Percentiles rank a stretch among this genome's conserved stretches.
phyloP scores from a whole-genome alignment of 2,113 vertebrate species.

The Dicentrarchus labrax region DNA sequence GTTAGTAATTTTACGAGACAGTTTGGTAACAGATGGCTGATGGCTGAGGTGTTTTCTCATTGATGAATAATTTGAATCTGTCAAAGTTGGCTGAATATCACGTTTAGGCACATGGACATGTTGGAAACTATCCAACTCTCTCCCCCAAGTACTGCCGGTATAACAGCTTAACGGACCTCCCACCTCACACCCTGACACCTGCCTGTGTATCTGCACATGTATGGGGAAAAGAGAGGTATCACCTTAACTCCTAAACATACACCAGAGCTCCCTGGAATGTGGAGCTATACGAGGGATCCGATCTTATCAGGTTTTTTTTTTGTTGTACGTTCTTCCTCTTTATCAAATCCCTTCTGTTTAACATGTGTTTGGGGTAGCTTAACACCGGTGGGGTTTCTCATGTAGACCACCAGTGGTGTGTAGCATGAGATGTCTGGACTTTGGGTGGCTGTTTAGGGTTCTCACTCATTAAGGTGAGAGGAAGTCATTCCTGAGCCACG shows the following conservation, averaged over 20 bases:
- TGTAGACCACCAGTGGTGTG: conserved; percentile 27
- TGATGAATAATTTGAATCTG: not conserved
- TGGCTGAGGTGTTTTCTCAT: not conserved
- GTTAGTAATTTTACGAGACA: not conserved
- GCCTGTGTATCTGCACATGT: conserved; percentile 35
- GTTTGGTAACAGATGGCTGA: not conserved
- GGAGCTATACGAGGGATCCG: not conserved
- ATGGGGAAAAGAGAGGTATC: not conserved
- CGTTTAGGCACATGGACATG: not conserved
- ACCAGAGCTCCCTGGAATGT: conserved; percentile 58
- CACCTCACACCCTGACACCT: conserved; percentile 64
- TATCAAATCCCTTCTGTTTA: conserved; percentile 19
- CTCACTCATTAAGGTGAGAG: conserved; percentile 33
- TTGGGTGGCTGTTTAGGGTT: conserved; percentile 30
- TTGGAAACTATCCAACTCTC: conserved; percentile 1
- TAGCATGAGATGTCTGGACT: not conserved
- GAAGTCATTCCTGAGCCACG: conserved; percentile 30
- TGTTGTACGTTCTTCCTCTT: conserved; percentile 12
- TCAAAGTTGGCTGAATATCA: not conserved
- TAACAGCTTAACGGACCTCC: conserved; percentile 49
- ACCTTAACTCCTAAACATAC: conserved; percentile 47
- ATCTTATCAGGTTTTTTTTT: conserved; percentile 31
- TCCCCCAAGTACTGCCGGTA: conserved; percentile 21
- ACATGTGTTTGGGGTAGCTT: not conserved
- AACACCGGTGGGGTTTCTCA: not conserved